These are phyloP conservation scores for Hoplostethus atlanticus DNA, from an alignment of 2,797 vertebrate genomes.

Conservation along the genomic window DNA sequence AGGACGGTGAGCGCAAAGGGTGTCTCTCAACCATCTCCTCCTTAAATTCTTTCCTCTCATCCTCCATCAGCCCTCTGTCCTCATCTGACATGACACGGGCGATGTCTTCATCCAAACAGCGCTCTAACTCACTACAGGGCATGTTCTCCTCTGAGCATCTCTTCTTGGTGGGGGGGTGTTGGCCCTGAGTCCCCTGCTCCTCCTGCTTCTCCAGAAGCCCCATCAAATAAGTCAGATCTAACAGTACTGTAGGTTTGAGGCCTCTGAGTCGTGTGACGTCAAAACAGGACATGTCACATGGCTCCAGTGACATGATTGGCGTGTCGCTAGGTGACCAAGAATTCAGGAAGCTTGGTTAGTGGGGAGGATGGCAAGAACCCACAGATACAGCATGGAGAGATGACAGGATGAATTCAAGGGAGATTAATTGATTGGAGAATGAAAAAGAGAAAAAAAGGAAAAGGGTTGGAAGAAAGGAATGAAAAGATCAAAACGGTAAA, in stretches of 20 bases:
- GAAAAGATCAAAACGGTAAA: constrained; percentile 70
- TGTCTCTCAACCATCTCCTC: constrained; percentile 64
- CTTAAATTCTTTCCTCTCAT: constrained; percentile 56
- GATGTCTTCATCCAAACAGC: constrained; percentile 73
- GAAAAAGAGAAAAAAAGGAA: constrained; percentile 47
- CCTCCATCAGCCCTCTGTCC: constrained; percentile 52
- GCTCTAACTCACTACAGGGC: constrained; percentile 66
- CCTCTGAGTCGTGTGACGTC: constrained; percentile 81
- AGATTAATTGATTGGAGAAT: constrained; percentile 73
- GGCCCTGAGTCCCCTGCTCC: constrained; percentile 48
- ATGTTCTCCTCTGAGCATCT: constrained; percentile 68
- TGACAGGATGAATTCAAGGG: constrained; percentile 71
- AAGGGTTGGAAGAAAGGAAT: constrained; percentile 56
- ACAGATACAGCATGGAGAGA: constrained; percentile 77
- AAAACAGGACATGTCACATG: constrained; percentile 79
- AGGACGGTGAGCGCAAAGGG: constrained; percentile 30
- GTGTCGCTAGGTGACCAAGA: constrained; percentile 92
- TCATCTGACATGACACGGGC: constrained; percentile 63
- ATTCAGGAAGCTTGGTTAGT: constrained; percentile 89
- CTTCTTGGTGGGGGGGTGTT: constrained; percentile 37
- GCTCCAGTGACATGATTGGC: constrained; percentile 84
- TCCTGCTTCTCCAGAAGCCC: constrained; percentile 85
- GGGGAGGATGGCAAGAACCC: constrained; percentile 72
- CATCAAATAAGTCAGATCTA: constrained; percentile 87
- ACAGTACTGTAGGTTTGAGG: constrained; percentile 82